phyloP scores from a whole-genome alignment of 2,113 vertebrate species.

The Entosphenus tridentatus region DNA sequence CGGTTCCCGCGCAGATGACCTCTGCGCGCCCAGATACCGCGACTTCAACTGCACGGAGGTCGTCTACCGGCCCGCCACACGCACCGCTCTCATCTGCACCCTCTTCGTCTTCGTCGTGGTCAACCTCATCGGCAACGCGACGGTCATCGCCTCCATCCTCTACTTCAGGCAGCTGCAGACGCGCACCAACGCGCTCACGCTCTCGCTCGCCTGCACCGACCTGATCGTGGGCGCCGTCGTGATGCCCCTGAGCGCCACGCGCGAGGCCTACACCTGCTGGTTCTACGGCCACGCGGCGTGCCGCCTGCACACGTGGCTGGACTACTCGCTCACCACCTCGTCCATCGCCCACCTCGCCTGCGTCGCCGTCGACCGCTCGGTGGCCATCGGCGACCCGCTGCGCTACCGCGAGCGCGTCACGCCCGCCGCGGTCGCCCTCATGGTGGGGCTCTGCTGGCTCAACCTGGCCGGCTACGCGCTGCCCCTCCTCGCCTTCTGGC shows the following conservation, averaged over 20 bases:
- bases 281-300: constrained; percentile 19
- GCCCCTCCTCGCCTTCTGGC: too few species aligned
- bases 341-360: constrained; percentile 23
- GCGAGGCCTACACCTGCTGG: constrained; percentile 19
- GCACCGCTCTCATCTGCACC: too few species aligned
- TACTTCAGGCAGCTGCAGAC: constrained; percentile 20
- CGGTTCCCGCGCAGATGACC: too few species aligned
- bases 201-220: constrained; percentile 18
- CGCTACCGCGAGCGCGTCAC: constrained; percentile 11
- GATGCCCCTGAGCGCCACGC: constrained; percentile 17
- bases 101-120: constrained; percentile 11
- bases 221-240: constrained; percentile 16
- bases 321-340: constrained; percentile 19
- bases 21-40: too few species aligned
- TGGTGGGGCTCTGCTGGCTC: too few species aligned
- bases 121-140: constrained; percentile 17
- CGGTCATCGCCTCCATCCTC: constrained; percentile 15
- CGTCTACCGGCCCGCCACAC: too few species aligned
- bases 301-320: constrained; percentile 19
- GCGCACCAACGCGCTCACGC: constrained; percentile 18
- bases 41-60: too few species aligned
- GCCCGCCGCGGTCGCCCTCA: too few species aligned
- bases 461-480: too few species aligned
- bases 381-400: constrained; percentile 19
- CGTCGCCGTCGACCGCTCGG: constrained; percentile 19